A percentile compares a stretch with the other conserved stretches of the same genome.
Evolutionary conservation across 1,140 invertebrate genomes (phyloP).

Genomic region (Choristoneura fumiferana): DNA sequence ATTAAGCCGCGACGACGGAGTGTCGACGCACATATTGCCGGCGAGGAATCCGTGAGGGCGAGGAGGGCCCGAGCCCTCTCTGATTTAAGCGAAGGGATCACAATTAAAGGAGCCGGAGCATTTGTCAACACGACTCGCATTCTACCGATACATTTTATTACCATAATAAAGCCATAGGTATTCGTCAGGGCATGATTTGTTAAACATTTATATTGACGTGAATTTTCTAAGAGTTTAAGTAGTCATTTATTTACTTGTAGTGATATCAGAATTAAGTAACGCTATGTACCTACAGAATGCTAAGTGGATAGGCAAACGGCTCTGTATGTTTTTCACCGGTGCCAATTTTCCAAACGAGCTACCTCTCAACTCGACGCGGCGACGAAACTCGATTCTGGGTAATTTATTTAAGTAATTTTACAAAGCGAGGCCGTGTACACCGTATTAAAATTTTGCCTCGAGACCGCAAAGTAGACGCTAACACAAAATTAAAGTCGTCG

Average conservation of each 20-base stretch:
- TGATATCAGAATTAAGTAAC: too few relatives aligned
- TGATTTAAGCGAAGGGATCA: slow-evolving; percentile 45
- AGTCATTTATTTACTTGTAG: too few relatives aligned
- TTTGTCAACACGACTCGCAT: slow-evolving; percentile 49
- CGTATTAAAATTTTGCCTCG: slow-evolving; percentile 72
- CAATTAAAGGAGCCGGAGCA: slow-evolving; percentile 52
- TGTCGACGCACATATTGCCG: slow-evolving; percentile 62
- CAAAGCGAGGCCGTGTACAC: slow-evolving; percentile 56
- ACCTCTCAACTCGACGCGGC: slow-evolving; percentile 37
- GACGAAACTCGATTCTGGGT: slow-evolving; percentile 58
- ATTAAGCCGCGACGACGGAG: slow-evolving; percentile 52
- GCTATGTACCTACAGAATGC: background rate
- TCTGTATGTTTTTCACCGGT: slow-evolving; percentile 33
- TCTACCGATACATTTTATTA: slow-evolving; percentile 30
- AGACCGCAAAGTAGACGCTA: slow-evolving; percentile 74
- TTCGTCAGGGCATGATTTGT: slow-evolving; percentile 17
- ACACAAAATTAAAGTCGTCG: slow-evolving; percentile 78
- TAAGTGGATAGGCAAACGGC: background rate
- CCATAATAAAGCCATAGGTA: slow-evolving; percentile 20
- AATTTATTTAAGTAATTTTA: slow-evolving; percentile 74
- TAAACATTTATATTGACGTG: too few relatives aligned
- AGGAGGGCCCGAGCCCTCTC: slow-evolving; percentile 22
- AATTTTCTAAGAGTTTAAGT: too few relatives aligned
- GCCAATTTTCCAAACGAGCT: slow-evolving; percentile 58
- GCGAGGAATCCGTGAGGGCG: slow-evolving; percentile 21